phyloP scores from a whole-genome alignment of 2,113 vertebrate species.

The Motacilla alba region DNA sequence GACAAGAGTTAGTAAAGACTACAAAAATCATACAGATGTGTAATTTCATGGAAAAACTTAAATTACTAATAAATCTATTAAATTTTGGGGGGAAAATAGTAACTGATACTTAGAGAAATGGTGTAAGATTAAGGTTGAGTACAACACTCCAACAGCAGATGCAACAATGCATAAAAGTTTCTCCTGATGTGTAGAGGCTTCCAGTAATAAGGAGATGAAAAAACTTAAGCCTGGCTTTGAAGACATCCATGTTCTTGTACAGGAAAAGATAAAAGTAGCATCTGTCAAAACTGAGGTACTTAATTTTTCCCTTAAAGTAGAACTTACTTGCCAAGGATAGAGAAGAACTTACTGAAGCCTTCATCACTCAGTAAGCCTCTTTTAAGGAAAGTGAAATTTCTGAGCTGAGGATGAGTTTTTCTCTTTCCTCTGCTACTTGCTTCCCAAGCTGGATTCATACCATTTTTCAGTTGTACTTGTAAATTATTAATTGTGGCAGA shows the following conservation, averaged over 20 bases:
- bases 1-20: neutral
- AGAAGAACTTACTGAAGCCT: neutral
- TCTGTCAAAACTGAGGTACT: neutral
- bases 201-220: neutral
- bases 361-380: neutral
- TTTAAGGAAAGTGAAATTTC: neutral
- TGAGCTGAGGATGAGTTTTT: conserved; percentile 12
- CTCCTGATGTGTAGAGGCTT: neutral
- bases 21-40: neutral
- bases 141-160: neutral
- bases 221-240: neutral
- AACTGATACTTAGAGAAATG: neutral
- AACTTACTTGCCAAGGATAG: neutral
- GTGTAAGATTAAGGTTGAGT: neutral
- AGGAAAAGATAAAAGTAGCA: neutral
- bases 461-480: neutral
- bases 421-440: neutral
- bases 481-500: neutral
- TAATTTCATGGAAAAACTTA: neutral
- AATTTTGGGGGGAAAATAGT: neutral
- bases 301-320: neutral
- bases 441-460: neutral
- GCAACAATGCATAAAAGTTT: neutral
- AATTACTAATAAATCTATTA: neutral
- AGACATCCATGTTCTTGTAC: neutral